phyloP scores from a whole-genome alignment of 2,888 invertebrate genomes.

The Elysia crispata region DNA sequence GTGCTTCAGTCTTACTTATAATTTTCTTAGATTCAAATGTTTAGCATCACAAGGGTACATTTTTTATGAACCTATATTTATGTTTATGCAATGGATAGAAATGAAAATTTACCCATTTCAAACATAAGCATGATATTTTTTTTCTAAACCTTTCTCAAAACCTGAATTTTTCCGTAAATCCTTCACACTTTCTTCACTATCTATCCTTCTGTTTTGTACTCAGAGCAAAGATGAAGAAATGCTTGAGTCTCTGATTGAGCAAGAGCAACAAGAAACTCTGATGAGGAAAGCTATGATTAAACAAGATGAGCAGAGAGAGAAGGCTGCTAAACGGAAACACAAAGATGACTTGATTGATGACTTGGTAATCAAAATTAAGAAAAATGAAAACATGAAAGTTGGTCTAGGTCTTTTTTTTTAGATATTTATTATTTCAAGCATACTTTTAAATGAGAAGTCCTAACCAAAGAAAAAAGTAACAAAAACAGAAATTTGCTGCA shows the following conservation, averaged over 20 bases:
- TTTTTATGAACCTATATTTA: too few relatives aligned
- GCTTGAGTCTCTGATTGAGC: conserved; percentile 81
- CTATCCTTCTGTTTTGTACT: not conserved
- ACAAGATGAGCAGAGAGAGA: conserved; percentile 80
- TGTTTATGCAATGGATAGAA: too few relatives aligned
- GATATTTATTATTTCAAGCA: not conserved
- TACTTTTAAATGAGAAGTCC: not conserved
- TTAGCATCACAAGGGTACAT: too few relatives aligned
- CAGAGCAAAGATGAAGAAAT: conserved; percentile 87
- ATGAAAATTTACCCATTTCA: too few relatives aligned
- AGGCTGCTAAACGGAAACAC: conserved; percentile 86
- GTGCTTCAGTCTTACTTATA: too few relatives aligned
- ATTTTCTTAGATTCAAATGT: too few relatives aligned
- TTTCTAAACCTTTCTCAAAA: too few relatives aligned
- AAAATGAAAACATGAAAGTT: not conserved
- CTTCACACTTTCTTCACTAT: too few relatives aligned
- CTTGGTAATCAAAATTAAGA: conserved; percentile 80
- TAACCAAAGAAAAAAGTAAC: not conserved
- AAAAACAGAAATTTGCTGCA: too few relatives aligned
- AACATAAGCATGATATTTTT: too few relatives aligned
- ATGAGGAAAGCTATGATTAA: conserved; percentile 83
- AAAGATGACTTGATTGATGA: conserved; percentile 95
- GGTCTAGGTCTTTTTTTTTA: not conserved
- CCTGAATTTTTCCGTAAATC: too few relatives aligned
- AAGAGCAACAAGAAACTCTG: conserved; percentile 76